A percentile compares a stretch with the other conserved stretches of the same genome.
These are phyloP conservation scores for Macroteleia sp. DNA, from an alignment of 2,888 invertebrate genomes.

Conservation along the genomic window DNA sequence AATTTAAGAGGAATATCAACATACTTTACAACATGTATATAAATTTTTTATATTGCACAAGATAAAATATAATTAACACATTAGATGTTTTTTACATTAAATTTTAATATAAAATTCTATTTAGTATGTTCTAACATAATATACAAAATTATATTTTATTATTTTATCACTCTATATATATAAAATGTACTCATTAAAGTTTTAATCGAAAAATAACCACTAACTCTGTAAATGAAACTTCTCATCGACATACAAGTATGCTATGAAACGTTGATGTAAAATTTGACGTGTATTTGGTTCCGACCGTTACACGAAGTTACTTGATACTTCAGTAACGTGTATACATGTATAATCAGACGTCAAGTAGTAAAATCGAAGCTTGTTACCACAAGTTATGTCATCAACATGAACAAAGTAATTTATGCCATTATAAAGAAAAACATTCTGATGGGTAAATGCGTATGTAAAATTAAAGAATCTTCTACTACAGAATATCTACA, in stretches of 20 bases:
- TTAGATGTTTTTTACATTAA: too few relatives aligned
- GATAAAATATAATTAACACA: too few relatives aligned
- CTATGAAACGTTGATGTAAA: background rate
- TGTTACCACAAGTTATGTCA: background rate
- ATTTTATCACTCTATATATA: background rate
- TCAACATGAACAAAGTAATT: conserved; percentile 10
- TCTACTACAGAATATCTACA: too few relatives aligned
- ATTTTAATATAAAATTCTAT: too few relatives aligned
- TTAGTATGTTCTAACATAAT: too few relatives aligned
- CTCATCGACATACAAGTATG: background rate
- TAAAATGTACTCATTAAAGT: background rate
- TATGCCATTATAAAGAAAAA: background rate
- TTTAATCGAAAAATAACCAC: background rate
- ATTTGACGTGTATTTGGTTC: background rate
- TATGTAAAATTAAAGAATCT: too few relatives aligned
- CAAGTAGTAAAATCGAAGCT: conserved; percentile 14
- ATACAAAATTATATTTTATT: background rate
- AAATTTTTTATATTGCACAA: too few relatives aligned
- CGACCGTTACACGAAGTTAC: background rate
- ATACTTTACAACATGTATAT: too few relatives aligned
- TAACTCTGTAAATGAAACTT: background rate
- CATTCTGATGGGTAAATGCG: too few relatives aligned
- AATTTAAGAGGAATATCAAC: too few relatives aligned
- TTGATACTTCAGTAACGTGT: background rate
- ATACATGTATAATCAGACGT: conserved; percentile 10